Conservation (phyloP, 2,797 vertebrate species). For the Aulostomus chinensis region DNA sequence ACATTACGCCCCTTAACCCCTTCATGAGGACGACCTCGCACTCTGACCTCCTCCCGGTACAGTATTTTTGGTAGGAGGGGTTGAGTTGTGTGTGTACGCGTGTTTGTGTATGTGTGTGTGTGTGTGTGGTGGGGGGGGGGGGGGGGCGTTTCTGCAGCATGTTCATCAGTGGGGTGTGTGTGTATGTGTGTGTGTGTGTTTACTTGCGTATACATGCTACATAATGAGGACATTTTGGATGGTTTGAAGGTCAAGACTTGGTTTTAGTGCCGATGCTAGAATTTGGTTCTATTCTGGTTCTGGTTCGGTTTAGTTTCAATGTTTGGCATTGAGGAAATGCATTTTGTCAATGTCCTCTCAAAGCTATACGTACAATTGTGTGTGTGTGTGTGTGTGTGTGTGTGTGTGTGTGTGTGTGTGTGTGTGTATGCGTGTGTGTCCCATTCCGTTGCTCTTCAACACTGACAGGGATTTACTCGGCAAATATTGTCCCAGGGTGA, state of each 20-base stretch:
- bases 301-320: no score
- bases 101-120: slow-evolving; percentile 4
- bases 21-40: slow-evolving; percentile 34
- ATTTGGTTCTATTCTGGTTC: no score
- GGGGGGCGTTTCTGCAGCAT: no score
- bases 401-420: not conserved
- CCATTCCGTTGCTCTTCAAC: slow-evolving; percentile 84
- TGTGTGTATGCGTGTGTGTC: slow-evolving; percentile 57
- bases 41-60: slow-evolving; percentile 67
- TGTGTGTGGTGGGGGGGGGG: no score
- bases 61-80: slow-evolving; percentile 46
- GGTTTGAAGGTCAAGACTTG: no score
- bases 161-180: not conserved
- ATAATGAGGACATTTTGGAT: no score
- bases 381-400: no score
- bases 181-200: slow-evolving; percentile 3
- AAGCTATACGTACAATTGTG: no score
- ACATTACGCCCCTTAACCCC: slow-evolving; percentile 34
- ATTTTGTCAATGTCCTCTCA: no score
- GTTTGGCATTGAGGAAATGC: no score
- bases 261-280: no score
- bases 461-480: slow-evolving; percentile 79
- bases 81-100: slow-evolving; percentile 28
- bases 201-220: no score
- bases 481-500: slow-evolving; percentile 81